These are phyloP conservation scores for Epinephelus fuscoguttatus DNA, from an alignment of 2,113 vertebrate genomes.

Conservation along the genomic window DNA sequence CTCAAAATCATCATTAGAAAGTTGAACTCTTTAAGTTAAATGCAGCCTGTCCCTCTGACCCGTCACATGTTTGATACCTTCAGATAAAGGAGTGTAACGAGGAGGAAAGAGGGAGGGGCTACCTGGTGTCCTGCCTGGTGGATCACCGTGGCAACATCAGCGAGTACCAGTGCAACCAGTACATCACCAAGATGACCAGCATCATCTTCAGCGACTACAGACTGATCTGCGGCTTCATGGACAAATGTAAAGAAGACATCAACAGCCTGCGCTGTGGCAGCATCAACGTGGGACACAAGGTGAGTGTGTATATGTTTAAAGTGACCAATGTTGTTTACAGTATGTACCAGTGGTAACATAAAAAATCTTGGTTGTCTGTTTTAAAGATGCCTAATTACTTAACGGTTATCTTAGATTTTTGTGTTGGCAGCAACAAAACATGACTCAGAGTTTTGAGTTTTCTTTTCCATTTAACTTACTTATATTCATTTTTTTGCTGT, in stretches of 20 bases:
- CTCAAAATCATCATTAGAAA: not conserved
- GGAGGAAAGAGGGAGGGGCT: slow-evolving; percentile 93
- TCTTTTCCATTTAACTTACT: not conserved
- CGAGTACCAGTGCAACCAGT: slow-evolving; percentile 97
- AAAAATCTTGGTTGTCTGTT: no score
- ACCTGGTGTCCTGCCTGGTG: slow-evolving; percentile 95
- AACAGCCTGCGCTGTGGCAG: slow-evolving; percentile 94
- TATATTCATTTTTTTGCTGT: not conserved
- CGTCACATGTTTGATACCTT: not conserved
- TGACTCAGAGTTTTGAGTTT: no score
- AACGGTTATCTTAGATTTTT: no score
- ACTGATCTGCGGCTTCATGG: slow-evolving; percentile 97
- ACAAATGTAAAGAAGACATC: slow-evolving; percentile 94
- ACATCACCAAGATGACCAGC: slow-evolving; percentile 97
- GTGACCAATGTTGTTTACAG: no score
- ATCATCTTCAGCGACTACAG: slow-evolving; percentile 97
- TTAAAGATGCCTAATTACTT: no score
- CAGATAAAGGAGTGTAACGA: slow-evolving; percentile 97
- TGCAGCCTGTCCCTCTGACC: not conserved
- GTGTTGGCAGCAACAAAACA: not conserved
- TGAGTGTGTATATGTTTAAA: not conserved
- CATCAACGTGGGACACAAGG: slow-evolving; percentile 94
- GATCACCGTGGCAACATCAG: slow-evolving; percentile 97
- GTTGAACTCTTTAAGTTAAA: not conserved
- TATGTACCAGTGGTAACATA: no score